A percentile compares a stretch with the other conserved stretches of the same genome.
phyloP scores from a whole-genome alignment of 2,797 vertebrate genomes.

The Sebastes elongatus region DNA sequence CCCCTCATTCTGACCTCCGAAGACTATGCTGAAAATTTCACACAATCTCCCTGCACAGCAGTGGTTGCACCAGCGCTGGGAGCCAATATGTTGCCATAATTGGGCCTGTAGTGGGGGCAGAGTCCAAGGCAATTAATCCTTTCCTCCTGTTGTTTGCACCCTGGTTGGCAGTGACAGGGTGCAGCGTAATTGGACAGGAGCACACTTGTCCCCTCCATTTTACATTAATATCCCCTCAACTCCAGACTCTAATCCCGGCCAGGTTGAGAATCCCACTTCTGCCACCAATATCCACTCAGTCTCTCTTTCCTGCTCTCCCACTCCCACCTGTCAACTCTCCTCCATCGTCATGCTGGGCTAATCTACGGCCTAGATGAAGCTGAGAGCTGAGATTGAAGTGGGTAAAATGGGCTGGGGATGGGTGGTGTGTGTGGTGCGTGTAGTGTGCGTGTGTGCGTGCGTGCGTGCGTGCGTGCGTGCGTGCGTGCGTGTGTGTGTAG shows the following conservation, averaged over 20 bases:
- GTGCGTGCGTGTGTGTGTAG: not conserved
- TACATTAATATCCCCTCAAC: conserved; percentile 96
- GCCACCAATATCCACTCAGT: conserved; percentile 70
- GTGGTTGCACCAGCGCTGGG: conserved; percentile 92
- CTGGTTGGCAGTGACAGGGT: conserved; percentile 92
- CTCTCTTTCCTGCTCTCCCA: conserved; percentile 53
- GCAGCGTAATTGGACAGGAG: conserved; percentile 97
- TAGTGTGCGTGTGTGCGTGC: conserved; percentile 2
- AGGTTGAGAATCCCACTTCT: conserved; percentile 73
- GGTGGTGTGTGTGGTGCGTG: conserved; percentile 8
- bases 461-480: not conserved
- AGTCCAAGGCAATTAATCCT: conserved; percentile 99
- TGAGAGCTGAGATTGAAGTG: conserved; percentile 59
- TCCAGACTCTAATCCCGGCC: conserved; percentile 78
- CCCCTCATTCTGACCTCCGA: conserved; percentile 88
- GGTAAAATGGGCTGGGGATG: conserved; percentile 50
- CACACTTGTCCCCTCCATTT: conserved; percentile 94
- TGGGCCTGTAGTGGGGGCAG: conserved; percentile 96
- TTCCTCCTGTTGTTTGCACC: conserved; percentile 95
- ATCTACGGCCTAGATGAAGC: conserved; percentile 68
- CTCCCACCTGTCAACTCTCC: conserved; percentile 67
- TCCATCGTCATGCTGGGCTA: conserved; percentile 55
- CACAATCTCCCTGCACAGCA: conserved; percentile 99
- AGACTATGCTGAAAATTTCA: conserved; percentile 96
- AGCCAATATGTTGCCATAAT: conserved; percentile 99